Conservation (phyloP, 2,113 vertebrate species). For the Bagarius yarrelli region DNA sequence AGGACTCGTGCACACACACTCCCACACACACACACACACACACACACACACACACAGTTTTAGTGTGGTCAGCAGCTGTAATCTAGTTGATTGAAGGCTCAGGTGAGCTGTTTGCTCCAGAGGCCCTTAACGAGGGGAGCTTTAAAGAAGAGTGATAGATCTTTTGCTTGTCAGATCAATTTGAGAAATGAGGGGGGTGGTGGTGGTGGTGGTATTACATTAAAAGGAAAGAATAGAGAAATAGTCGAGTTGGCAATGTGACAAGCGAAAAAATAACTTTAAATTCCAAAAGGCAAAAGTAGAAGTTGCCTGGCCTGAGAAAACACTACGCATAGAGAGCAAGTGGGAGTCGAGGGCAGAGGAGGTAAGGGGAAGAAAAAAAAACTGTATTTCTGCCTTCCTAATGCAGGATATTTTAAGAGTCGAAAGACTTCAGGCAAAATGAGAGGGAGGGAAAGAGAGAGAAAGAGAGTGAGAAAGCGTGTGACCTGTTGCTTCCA, state of each 20-base stretch:
- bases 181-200: slow-evolving; percentile 51
- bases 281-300: background rate
- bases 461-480: slow-evolving; percentile 56
- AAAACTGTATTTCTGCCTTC: slow-evolving; percentile 12
- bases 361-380: slow-evolving; percentile 40
- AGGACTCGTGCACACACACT: background rate
- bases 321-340: slow-evolving; percentile 24
- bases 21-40: background rate
- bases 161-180: slow-evolving; percentile 65
- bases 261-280: slow-evolving; percentile 20
- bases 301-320: slow-evolving; percentile 23
- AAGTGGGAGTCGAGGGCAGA: slow-evolving; percentile 23
- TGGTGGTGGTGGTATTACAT: background rate
- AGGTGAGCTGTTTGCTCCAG: slow-evolving; percentile 30
- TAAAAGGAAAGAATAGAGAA: slow-evolving; percentile 14
- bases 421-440: slow-evolving; percentile 45
- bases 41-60: slow-evolving; percentile 8
- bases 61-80: slow-evolving; percentile 23
- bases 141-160: slow-evolving; percentile 63
- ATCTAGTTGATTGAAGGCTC: slow-evolving; percentile 37
- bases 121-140: slow-evolving; percentile 28
- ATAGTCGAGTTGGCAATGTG: slow-evolving; percentile 18
- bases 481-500: slow-evolving; percentile 37
- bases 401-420: slow-evolving; percentile 43
- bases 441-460: slow-evolving; percentile 39